A percentile compares a stretch with the other conserved stretches of the same genome.
These are phyloP conservation scores for Nematostella vectensis DNA, from an alignment of 92 coral and sea anemone species.

Conservation along the genomic window DNA sequence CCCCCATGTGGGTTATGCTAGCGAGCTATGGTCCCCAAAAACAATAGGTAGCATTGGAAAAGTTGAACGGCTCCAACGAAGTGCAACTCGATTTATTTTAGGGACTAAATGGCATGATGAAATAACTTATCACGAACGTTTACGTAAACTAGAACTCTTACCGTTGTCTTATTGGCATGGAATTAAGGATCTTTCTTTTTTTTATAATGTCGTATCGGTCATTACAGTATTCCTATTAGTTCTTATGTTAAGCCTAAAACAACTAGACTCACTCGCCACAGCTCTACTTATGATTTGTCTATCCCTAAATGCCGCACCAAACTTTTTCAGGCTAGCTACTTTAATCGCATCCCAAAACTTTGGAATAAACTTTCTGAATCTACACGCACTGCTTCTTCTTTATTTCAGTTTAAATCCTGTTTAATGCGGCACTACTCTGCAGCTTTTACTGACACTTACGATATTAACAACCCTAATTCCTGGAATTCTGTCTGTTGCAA, in stretches of 20 bases:
- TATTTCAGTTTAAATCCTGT: conserved; percentile 1
- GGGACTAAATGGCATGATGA: conserved; percentile 4
- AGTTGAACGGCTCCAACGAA: conserved; percentile 1
- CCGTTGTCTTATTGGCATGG: conserved; percentile 3
- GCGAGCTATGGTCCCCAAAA: no score
- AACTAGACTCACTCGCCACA: conserved; percentile 25
- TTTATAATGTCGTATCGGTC: conserved; percentile 1
- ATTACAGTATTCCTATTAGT: neutral
- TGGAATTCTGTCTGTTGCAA: neutral
- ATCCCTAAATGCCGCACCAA: conserved; percentile 26
- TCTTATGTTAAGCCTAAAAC: conserved; percentile 7
- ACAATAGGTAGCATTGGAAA: conserved; percentile 2
- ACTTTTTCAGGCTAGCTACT: conserved; percentile 35
- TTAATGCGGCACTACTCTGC: neutral
- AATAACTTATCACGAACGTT: conserved; percentile 1
- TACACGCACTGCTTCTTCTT: conserved; percentile 1
- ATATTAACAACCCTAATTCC: neutral
- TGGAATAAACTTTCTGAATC: conserved; percentile 21
- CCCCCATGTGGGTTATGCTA: conserved; percentile 4
- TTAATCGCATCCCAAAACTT: conserved; percentile 15
- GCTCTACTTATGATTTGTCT: conserved; percentile 16
- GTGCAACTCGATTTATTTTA: conserved; percentile 3
- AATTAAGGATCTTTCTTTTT: conserved; percentile 1
- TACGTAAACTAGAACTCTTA: neutral
- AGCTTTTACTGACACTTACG: neutral